Base-by-base conservation (phyloP, 2,113 vertebrate genomes). In the Hyperopisus bebe region DNA sequence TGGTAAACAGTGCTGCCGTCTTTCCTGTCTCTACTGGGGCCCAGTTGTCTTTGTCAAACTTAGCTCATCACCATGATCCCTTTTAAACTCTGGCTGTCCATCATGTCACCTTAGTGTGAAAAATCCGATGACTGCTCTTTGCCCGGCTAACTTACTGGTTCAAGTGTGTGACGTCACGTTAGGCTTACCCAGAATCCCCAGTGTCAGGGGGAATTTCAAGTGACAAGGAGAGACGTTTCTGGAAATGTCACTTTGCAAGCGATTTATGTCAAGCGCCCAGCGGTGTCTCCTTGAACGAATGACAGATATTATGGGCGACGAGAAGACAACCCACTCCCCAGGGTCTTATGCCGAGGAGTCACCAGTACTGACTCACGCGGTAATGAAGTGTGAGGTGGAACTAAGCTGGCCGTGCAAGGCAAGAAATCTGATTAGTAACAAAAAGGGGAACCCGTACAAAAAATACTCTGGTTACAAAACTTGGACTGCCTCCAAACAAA, bases 161-260 rank as follows among this genome's bases (percentile, higher is more conserved):
- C 53, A 27, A 66, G 27, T 84, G 39, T n/a, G 87, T 86, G 84
- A 90, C 19, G 51, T 80, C 90, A 89, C 89, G 53, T 46, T 21
- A 80, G 50, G 87, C 86, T 50, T 89, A 90, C 86, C 58, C 58
- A 39, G 88, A 90, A 89, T 90, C 89, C 91, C 66, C 89, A 74
- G n/a, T 51, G 82, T 90, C 85, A 55, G 62, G 35, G 62, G 50
- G 62, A 92, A 88, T 91, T 92, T 90, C 91, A 91, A 90, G 88
- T 90, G 91, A 92, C 91, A 88, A 77, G 90, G 89, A 39, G 86
- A 90, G 90, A 91, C 87, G 86, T 90, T 90, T 92, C 35, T 90
- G 62, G 46, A 93, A 93, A 93, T 93, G 92, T 92, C 93, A 93
- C 89, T 91, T 93, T 90, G 91, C 90, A 82, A 92, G 91, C 90